Evolutionary conservation across 2,888 invertebrate species (phyloP), one percentile per base, ranked within the genome.

Genomic region (Drosophila neotestacea): DNA sequence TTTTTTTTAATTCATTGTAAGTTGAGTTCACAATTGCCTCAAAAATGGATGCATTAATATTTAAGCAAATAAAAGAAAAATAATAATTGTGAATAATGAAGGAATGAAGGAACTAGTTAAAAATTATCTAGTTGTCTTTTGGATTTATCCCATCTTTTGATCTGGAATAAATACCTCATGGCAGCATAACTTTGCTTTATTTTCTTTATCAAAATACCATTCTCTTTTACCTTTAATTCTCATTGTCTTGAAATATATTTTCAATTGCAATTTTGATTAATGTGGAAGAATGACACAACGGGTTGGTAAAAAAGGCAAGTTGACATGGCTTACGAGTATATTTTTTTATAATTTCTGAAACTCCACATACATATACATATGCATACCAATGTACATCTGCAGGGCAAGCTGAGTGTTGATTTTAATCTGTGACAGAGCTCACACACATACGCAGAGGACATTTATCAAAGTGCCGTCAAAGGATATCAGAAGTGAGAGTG

Each of bases 381-480:
- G 16, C 3, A 4, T 7, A 16, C 1, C 16, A 9, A 10, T 10
- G 41, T 42, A 10, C 5, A 22, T 42, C 10, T 22, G n/a, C 6
- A 28, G 27, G 6, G 22, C 10, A 44, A 11, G 30, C 30, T 47
- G 47, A 50, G 22, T 22, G 50, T 34, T 50, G 50, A 36, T 50
- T 50, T 22, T 50, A 50, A 50, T 50, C 34, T 36, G 7, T 27
- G 34, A 30, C 61, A 22, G 3, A 32, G 11, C 22, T 5, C 42
- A 22, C 22, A 2, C 5, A 22, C 5, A 22, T 10, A 42, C 22
- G 4, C 42, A 22, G 6, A 44, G 44, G 44, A 86, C 87, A 83
- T 83, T 84, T 78, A 86, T 84, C 85, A 83, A 66, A 64, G 48
- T 56, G 47, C 61, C 65, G 85, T 73, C 75, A 73, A 68, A 42